These are phyloP conservation scores for Thamnophis elegans DNA, from an alignment of 2,797 vertebrate genomes.

Conservation along the genomic window DNA sequence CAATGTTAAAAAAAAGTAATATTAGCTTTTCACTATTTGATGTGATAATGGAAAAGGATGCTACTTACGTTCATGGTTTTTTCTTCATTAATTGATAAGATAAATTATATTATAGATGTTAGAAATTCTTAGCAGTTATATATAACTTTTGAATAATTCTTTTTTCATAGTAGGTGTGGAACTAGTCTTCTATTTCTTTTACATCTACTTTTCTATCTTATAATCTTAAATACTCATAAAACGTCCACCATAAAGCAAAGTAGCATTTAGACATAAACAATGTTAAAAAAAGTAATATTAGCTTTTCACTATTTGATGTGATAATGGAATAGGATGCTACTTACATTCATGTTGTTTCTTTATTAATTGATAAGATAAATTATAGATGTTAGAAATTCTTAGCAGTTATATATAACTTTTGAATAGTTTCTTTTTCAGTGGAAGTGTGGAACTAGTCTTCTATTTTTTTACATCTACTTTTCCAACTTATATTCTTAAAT, in stretches of 20 bases:
- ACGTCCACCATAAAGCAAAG: neutral
- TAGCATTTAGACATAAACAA: too few species aligned
- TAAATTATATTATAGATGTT: conserved; percentile 13
- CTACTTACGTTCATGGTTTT: conserved; percentile 50
- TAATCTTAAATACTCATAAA: neutral
- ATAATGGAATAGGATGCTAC: conserved; percentile 51
- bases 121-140: conserved; percentile 43
- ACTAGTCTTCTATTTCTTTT: neutral
- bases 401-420: conserved; percentile 27
- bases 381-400: conserved; percentile 27
- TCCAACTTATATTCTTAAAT: neutral
- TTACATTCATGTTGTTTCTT: conserved; percentile 46
- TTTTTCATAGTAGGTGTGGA: conserved; percentile 4
- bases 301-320: conserved; percentile 49
- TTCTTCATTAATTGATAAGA: neutral
- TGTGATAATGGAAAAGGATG: conserved; percentile 47
- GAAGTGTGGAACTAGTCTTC: neutral
- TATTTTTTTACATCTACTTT: neutral
- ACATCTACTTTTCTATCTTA: neutral
- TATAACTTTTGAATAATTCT: neutral
- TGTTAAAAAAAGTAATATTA: conserved; percentile 56
- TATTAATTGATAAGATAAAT: neutral
- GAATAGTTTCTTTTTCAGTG: conserved; percentile 14
- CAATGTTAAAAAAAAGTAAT: conserved; percentile 56
- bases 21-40: conserved; percentile 50